These are phyloP conservation scores for Diadegma fenestrale DNA, from an alignment of 2,888 invertebrate genomes.

Conservation along the genomic window DNA sequence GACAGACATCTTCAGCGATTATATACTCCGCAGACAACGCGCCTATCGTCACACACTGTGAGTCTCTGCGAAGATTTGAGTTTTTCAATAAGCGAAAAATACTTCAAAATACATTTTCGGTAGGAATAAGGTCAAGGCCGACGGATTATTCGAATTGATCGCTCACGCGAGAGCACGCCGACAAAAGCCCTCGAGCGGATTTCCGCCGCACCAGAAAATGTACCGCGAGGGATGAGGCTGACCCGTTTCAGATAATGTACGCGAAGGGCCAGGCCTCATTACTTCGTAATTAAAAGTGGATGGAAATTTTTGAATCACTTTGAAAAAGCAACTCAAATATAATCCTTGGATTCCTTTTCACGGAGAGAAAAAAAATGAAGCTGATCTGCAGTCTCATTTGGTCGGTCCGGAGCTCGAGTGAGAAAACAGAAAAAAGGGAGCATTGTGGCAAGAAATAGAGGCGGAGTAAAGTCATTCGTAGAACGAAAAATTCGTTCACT, in stretches of 20 bases:
- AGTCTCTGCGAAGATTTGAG: no score
- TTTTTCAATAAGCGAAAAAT: no score
- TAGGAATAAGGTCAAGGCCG: no score
- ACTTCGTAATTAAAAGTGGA: not conserved
- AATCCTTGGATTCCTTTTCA: not conserved
- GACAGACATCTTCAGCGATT: no score
- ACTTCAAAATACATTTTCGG: no score
- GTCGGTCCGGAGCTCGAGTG: conserved; percentile 39
- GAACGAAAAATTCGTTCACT: conserved; percentile 57
- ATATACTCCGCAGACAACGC: no score
- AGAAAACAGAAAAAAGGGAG: conserved; percentile 31
- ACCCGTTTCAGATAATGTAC: no score
- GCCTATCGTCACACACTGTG: no score
- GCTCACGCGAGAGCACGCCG: no score
- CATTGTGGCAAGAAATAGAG: conserved; percentile 42
- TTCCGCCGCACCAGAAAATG: not conserved
- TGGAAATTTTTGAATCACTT: not conserved
- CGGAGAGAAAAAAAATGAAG: not conserved
- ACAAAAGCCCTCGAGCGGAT: no score
- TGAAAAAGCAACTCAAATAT: not conserved
- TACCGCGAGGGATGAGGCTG: not conserved
- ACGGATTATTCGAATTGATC: no score
- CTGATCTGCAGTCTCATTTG: conserved; percentile 13
- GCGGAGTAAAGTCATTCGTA: conserved; percentile 52
- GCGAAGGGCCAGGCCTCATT: not conserved